Conservation (phyloP, 2,113 vertebrate species). For the Eulacestoma nigropectus region DNA sequence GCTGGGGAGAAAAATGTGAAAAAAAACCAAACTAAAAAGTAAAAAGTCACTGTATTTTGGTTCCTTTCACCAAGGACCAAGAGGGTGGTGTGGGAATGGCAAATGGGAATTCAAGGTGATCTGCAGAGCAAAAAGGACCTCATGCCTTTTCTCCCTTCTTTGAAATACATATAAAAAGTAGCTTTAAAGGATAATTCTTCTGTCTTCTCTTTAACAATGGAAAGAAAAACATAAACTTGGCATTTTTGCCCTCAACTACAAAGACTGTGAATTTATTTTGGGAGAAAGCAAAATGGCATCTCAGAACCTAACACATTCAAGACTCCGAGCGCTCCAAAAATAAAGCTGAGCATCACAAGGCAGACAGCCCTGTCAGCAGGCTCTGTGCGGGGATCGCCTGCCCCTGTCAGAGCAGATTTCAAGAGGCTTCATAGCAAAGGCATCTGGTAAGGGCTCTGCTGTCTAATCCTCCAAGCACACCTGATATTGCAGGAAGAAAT, state of each 20-base stretch:
- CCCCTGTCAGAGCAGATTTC: background rate
- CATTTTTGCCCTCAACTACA: background rate
- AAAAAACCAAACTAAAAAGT: background rate
- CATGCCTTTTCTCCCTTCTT: background rate
- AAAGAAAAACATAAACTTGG: background rate
- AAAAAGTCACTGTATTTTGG: background rate
- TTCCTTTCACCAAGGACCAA: background rate
- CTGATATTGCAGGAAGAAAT: background rate
- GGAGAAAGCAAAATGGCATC: conserved; percentile 44
- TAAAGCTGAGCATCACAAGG: conserved; percentile 22
- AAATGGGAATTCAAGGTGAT: background rate
- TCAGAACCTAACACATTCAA: background rate
- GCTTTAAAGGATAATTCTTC: background rate
- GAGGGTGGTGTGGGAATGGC: background rate
- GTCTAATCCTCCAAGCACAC: background rate
- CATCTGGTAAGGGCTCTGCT: background rate
- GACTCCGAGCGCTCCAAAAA: background rate
- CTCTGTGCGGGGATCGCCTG: background rate
- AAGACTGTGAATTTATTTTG: conserved; percentile 5
- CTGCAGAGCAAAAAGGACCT: background rate
- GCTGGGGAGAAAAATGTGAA: background rate
- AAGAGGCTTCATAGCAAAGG: background rate
- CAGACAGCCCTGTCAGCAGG: background rate
- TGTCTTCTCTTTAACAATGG: background rate
- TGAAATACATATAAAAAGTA: background rate